Base-by-base conservation (phyloP, 2,888 invertebrate species). In the Netelia virgata region DNA sequence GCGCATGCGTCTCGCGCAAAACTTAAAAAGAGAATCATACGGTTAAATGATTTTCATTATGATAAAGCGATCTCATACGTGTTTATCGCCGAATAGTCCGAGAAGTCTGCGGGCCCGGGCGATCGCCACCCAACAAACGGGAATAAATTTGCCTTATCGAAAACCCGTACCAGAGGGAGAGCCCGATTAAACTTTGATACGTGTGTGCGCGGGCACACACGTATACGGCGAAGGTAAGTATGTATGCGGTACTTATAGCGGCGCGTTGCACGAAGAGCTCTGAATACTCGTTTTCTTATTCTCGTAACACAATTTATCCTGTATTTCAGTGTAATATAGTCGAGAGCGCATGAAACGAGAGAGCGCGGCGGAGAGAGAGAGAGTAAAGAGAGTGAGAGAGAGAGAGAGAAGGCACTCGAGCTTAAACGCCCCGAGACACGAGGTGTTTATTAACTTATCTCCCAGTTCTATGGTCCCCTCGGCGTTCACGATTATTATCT, bases 391-490 rank as follows among this genome's bases (percentile, higher is more conserved):
- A 59, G 43, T 23, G 55, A 57, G 43, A 47, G 55, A 57, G 47
- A 50, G 64, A 28, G n/a, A 20, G 20, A 63, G 55, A n/a, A 53
- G 57, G 36, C 28, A 74, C 75, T 70, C 68, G 59, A 73, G 78
- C 36, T 79, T 59, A 83, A 75, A 63, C 79, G 59, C 75, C 70
- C 64, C 64, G 55, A 76, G 76, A 76, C 76, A 70, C 79, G 83
- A 83, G 83, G 83, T 79, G 83, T 83, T 83, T 83, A 83, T 83
- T 83, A 83, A 83, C 83, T 83, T 80, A 83, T 83, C 83, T 80
- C 80, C 28, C 23, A 70, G 64, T 75, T 78, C 41, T 76, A 83
- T 53, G 79, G 83, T 79, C 79, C 70, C 79, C 57, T 83, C 75
- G 74, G 61, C 59, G 75, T 79, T 75, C 50, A 41, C 78, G 75